Conservation (phyloP, 1,140 invertebrate species). For the Heliconius nattereri region DNA sequence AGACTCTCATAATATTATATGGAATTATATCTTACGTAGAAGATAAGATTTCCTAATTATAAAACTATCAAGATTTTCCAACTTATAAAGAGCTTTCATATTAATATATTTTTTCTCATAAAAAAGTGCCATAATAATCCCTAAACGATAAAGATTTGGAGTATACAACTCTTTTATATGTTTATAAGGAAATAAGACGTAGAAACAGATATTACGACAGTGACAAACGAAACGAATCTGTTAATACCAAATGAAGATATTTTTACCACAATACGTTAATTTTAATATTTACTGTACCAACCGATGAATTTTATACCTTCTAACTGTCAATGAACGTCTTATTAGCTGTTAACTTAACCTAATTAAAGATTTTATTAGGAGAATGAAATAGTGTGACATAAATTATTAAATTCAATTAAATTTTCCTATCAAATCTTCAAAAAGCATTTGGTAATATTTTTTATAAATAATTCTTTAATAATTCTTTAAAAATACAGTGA, state of each 20-base stretch:
- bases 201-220: neutral
- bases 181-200: neutral
- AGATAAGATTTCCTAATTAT: neutral
- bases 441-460: too few species aligned
- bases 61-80: neutral
- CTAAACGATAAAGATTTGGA: neutral
- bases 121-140: neutral
- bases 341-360: neutral
- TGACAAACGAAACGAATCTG: neutral
- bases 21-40: neutral
- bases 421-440: too few species aligned
- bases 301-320: neutral
- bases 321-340: neutral
- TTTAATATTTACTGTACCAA: neutral
- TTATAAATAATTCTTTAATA: too few species aligned
- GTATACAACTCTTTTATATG: neutral
- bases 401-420: too few species aligned
- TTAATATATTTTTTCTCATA: neutral
- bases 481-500: too few species aligned
- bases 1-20: too few species aligned
- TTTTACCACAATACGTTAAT: neutral
- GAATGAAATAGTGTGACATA: too few species aligned
- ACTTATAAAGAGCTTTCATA: neutral
- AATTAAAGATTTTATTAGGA: neutral
- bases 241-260: neutral